These are phyloP conservation scores for Trichomalopsis sarcophagae DNA, from an alignment of 1,140 invertebrate species.

Conservation along the genomic window DNA sequence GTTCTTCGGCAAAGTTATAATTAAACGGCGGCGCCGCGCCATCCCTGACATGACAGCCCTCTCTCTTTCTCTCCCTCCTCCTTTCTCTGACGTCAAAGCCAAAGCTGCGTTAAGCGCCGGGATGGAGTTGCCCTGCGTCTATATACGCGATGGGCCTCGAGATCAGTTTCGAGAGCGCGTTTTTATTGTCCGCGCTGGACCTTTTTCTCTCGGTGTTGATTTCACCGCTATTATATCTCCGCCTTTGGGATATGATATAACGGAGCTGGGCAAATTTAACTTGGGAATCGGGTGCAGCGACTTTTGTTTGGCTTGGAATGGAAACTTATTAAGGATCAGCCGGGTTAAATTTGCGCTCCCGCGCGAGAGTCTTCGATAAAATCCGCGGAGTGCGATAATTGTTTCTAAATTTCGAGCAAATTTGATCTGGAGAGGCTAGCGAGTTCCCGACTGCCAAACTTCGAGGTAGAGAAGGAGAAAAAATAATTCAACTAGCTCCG, in stretches of 20 bases:
- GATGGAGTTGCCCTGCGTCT: background rate
- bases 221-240: too few species aligned
- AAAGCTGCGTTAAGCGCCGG: slow-evolving; percentile 17
- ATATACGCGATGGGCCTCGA: background rate
- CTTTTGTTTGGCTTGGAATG: background rate
- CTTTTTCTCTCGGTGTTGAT: too few species aligned
- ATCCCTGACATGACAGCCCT: slow-evolving; percentile 44
- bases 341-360: background rate
- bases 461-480: background rate
- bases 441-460: background rate
- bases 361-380: too few species aligned
- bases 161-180: too few species aligned
- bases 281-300: background rate
- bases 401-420: background rate
- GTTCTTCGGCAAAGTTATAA: slow-evolving; percentile 67
- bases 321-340: background rate
- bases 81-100: slow-evolving; percentile 34
- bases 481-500: background rate
- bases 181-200: too few species aligned
- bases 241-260: too few species aligned
- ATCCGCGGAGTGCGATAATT: background rate
- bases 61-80: background rate
- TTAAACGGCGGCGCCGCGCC: slow-evolving; percentile 62
- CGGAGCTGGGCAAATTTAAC: background rate
- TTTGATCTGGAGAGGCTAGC: background rate